Evolutionary conservation across 2,797 vertebrate species (phyloP).

Genomic region (Prunella strophiata): DNA sequence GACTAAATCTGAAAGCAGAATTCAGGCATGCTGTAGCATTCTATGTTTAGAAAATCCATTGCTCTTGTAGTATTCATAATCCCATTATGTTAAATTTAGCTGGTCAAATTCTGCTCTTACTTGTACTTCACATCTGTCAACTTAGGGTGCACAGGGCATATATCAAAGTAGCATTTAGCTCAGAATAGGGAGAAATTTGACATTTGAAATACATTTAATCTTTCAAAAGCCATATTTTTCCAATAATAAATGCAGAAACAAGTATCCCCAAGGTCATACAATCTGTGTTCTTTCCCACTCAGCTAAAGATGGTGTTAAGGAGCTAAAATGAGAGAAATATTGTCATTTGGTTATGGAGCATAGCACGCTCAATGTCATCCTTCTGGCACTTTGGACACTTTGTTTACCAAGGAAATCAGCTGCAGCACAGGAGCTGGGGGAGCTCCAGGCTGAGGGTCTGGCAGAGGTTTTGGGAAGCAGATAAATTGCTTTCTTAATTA

Average conservation of each 20-base stretch:
- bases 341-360: not conserved
- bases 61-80: not conserved
- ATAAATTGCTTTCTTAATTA: not conserved
- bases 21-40: not conserved
- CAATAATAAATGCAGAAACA: not conserved
- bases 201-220: slow-evolving; percentile 1
- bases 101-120: not conserved
- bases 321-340: not conserved
- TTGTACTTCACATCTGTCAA: not conserved
- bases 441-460: not conserved
- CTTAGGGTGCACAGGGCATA: not conserved
- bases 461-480: not conserved
- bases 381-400: not conserved
- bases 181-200: not conserved
- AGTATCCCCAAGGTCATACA: not conserved
- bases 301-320: not conserved
- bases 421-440: not conserved
- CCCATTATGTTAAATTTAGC: not conserved
- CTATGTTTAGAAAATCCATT: not conserved
- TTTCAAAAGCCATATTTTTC: not conserved
- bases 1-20: not conserved
- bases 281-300: not conserved
- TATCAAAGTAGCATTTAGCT: not conserved
- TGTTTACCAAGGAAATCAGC: not conserved
- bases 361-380: not conserved